Base-by-base conservation (phyloP, 2,797 vertebrate species). In the Neosilurus hyrtlii region DNA sequence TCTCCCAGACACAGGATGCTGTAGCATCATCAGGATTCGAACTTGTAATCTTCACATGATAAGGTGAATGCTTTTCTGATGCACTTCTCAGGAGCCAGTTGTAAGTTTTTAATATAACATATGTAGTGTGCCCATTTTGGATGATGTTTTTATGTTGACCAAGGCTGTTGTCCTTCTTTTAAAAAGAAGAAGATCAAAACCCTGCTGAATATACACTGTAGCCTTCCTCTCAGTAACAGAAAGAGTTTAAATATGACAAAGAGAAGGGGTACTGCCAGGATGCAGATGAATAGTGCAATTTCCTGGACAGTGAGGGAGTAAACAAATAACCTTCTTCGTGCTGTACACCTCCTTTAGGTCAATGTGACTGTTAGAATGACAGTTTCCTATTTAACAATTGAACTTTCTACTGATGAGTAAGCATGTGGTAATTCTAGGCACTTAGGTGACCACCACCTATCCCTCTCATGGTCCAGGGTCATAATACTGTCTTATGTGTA, bases 361-460 rank as follows among this genome's bases (percentile, higher is more conserved):
- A 59, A 20, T 57, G 26, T 22, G 37, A 14, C 11, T 37, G 11
- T 26, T 49, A 30, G 52, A 74, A 56, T 57, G 72, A 57, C 26
- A 57, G 16, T 30, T 75, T 75, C 26, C 54, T 35, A 37, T 75
- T 75, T 37, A 75, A 59, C 5, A 56, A 51, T 56, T 73, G 24
- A n/a, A 51, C 24, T 26, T 73, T 73, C 14, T 26, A 30, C 24
- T 30, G 52, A 30, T 56, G 52, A 30, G 52, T 20, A 56, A 18
- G 54, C 26, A 59, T 59, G 16, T 20, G 24, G 54, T 57, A 75
- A 75, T 75, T 75, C n/a, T 52, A 72, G 49, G 20, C 49, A 72
- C 70, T 52, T 52, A 72, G 14, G 6, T 72, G 49, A 52, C 49
- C 16, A 22, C 62, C 61, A 49, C 61, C 62, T 63, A 77, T 24